Base-by-base conservation (phyloP, 1,140 invertebrate genomes). In the Rhopalosiphum maidis region DNA sequence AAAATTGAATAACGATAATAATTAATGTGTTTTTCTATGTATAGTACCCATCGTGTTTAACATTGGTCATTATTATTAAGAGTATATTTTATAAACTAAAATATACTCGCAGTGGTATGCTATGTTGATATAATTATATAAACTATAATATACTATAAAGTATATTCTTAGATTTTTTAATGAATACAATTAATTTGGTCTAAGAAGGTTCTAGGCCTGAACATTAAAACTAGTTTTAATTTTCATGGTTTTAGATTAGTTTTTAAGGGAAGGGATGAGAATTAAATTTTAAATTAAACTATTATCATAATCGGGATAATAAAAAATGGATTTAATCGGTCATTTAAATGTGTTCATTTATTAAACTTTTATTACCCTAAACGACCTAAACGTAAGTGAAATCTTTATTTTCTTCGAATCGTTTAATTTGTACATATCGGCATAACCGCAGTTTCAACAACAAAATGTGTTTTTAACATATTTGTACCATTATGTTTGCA, bases 401-500 rank as follows among this genome's bases (percentile, higher is more conserved):
- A 37, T 83, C 21, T 8, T 37, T 83, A 37, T 37, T 37, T 37
- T 83, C 35, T 8, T 35, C 77, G 77, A 83, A 83, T 83, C 77
- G 77, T 83, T 83, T 37, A 83, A 37, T 83, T 83, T 83, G n/a
- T 83, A 83, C 35, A 23, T 37, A 83, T 23, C 30, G 60, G 60
- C 60, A 77, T 77, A 77, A 77, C 30, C 60, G 5, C 60, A 18
- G 60, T n/a, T 77, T 77, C 15, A 77, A 77, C n/a, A 77, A n/a
- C 60, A 77, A 77, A 25, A 15, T 46, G 18, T 46, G 43, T 46
- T 46, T 86, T 86, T 86, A 46, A 86, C 43, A 86, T 46, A 46
- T 86, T 46, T 86, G 43, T 86, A 86, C 85, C 41, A 46, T 86
- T 86, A 86, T 43, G 37, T 86, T 43, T 25, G 83, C 83, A 86